phyloP scores from a whole-genome alignment of 2,888 invertebrate genomes.

The Schizotus pectinicornis region DNA sequence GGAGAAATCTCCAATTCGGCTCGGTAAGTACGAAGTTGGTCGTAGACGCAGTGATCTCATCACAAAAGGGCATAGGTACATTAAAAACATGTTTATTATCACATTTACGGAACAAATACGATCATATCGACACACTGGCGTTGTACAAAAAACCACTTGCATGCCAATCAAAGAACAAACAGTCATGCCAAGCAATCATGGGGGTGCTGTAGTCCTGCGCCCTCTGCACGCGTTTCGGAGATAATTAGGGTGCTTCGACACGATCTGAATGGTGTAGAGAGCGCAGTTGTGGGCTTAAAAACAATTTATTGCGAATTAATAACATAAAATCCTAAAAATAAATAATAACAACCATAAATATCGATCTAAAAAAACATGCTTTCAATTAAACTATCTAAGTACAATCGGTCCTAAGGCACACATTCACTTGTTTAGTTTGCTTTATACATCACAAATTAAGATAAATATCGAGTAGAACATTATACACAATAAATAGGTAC shows the following conservation, averaged over 20 bases:
- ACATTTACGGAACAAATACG: conserved; percentile 55
- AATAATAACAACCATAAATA: conserved; percentile 55
- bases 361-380: conserved; percentile 53
- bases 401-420: conserved; percentile 45
- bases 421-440: conserved; percentile 33
- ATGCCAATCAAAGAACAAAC: conserved; percentile 35
- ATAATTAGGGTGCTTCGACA: conserved; percentile 31
- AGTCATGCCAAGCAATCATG: conserved; percentile 34
- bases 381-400: conserved; percentile 42
- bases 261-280: conserved; percentile 13
- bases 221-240: conserved; percentile 25
- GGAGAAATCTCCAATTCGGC: conserved; percentile 1
- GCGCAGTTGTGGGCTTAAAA: conserved; percentile 31
- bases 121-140: conserved; percentile 49
- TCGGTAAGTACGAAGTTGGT: no score
- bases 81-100: conserved; percentile 59
- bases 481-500: conserved; percentile 35
- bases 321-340: conserved; percentile 49
- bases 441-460: conserved; percentile 38
- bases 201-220: conserved; percentile 26
- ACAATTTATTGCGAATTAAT: conserved; percentile 47
- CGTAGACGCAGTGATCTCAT: conserved; percentile 27
- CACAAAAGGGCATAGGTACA: conserved; percentile 50
- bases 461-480: conserved; percentile 32
- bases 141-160: conserved; percentile 40